A percentile compares a stretch with the other conserved stretches of the same genome.
Evolutionary conservation across 2,888 invertebrate genomes (phyloP).

Genomic region (Polymixis flavicincta): DNA sequence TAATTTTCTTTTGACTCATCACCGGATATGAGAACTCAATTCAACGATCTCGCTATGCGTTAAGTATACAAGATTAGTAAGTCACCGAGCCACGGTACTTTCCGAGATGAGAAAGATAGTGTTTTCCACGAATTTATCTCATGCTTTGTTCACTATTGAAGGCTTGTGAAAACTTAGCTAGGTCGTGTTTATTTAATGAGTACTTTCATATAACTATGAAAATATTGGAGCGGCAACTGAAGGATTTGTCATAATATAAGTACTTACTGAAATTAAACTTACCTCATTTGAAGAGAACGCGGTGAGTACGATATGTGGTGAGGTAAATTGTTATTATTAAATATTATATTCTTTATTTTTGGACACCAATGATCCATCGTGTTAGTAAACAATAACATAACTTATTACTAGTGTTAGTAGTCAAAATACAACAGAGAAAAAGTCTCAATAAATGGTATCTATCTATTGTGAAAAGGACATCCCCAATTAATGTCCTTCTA

Average conservation of each 20-base stretch:
- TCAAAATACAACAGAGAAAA: too few species aligned
- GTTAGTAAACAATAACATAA: too few species aligned
- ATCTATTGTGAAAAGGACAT: too few species aligned
- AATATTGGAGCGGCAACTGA: not conserved
- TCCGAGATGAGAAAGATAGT: conserved; percentile 29
- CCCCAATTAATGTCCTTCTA: too few species aligned
- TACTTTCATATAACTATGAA: not conserved
- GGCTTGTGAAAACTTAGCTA: conserved; percentile 9
- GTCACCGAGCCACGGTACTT: conserved; percentile 8
- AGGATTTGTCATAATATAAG: conserved; percentile 19
- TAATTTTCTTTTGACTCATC: conserved; percentile 4
- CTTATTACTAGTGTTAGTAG: too few species aligned
- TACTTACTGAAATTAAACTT: conserved; percentile 5
- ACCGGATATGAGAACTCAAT: not conserved
- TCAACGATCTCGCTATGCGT: conserved; percentile 6
- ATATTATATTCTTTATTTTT: too few species aligned
- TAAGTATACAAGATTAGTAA: conserved; percentile 32
- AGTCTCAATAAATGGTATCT: too few species aligned
- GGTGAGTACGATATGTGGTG: not conserved
- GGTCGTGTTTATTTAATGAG: conserved; percentile 10
- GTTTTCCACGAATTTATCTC: conserved; percentile 25
- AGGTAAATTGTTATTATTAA: not conserved
- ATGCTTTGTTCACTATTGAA: not conserved
- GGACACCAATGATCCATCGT: too few species aligned
- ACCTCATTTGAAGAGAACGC: not conserved